phyloP scores from a whole-genome alignment of 2,888 invertebrate genomes.

The Callinectes sapidus region DNA sequence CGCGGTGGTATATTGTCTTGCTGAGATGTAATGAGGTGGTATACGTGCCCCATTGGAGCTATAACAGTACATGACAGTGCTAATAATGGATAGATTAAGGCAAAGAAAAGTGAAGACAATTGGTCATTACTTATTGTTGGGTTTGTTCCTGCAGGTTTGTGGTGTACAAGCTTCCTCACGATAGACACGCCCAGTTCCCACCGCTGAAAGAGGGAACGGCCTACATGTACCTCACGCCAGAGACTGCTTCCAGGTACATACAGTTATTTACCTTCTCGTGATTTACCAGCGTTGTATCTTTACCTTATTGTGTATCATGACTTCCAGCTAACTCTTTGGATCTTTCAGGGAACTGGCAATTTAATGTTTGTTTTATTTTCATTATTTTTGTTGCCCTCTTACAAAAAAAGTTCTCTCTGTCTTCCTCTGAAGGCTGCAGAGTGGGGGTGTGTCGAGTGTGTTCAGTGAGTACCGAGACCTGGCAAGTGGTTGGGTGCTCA shows the following conservation, averaged over 20 bases:
- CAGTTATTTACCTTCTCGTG: not conserved
- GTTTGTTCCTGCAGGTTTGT: constrained; percentile 64
- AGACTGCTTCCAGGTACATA: constrained; percentile 63
- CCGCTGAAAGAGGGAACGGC: constrained; percentile 69
- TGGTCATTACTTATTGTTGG: not conserved
- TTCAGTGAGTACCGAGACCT: constrained; percentile 67
- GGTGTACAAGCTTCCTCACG: constrained; percentile 71
- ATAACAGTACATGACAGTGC: too few species aligned
- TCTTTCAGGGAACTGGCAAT: too few species aligned
- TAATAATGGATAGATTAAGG: not conserved
- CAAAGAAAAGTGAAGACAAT: not conserved
- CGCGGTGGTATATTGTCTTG: too few species aligned
- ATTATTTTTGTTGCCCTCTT: too few species aligned
- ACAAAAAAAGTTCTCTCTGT: too few species aligned
- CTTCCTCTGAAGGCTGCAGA: constrained; percentile 66
- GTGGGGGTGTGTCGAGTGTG: constrained; percentile 70
- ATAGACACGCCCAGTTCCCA: constrained; percentile 51
- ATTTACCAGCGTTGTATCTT: not conserved
- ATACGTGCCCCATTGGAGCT: too few species aligned
- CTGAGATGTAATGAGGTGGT: too few species aligned
- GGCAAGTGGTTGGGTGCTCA: constrained; percentile 82
- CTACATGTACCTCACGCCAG: constrained; percentile 71
- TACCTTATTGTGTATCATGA: not conserved
- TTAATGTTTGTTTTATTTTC: too few species aligned
- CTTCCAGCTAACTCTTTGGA: too few species aligned